A percentile compares a stretch with the other conserved stretches of the same genome.
phyloP scores from a whole-genome alignment of 1,140 invertebrate species.

The Ostrea edulis region DNA sequence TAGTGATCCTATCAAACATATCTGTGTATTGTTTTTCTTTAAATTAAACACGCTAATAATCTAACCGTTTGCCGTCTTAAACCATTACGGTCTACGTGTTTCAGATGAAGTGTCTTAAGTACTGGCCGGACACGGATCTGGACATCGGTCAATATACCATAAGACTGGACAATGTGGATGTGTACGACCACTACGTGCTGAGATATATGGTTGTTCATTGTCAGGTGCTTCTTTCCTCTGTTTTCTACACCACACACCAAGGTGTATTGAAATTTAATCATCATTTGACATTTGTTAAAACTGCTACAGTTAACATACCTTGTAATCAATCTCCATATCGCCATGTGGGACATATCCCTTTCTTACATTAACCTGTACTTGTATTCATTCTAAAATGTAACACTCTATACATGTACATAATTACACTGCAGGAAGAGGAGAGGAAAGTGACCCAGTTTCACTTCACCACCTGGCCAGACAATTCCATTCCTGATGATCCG shows the following conservation, averaged over 20 bases:
- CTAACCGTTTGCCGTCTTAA: too few species aligned
- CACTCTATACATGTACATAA: neutral
- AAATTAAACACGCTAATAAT: too few species aligned
- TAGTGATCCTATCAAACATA: too few species aligned
- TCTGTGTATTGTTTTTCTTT: too few species aligned
- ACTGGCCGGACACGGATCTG: neutral
- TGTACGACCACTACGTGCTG: neutral
- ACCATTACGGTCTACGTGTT: neutral
- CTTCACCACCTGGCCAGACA: slow-evolving; percentile 9
- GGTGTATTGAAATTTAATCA: neutral
- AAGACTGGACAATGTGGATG: neutral
- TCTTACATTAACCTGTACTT: too few species aligned
- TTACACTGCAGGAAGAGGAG: neutral
- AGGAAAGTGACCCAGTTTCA: slow-evolving; percentile 13
- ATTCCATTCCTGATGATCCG: neutral
- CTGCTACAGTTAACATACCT: too few species aligned
- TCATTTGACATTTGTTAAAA: too few species aligned
- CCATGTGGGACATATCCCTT: too few species aligned
- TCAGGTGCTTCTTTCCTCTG: neutral
- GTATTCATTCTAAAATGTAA: too few species aligned
- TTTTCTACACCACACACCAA: neutral
- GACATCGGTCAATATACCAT: neutral
- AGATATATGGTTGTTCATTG: neutral
- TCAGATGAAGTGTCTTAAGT: slow-evolving; percentile 20
- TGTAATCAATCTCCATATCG: too few species aligned